phyloP scores from a whole-genome alignment of 2,888 invertebrate species.

The Eupithecia subfuscata region DNA sequence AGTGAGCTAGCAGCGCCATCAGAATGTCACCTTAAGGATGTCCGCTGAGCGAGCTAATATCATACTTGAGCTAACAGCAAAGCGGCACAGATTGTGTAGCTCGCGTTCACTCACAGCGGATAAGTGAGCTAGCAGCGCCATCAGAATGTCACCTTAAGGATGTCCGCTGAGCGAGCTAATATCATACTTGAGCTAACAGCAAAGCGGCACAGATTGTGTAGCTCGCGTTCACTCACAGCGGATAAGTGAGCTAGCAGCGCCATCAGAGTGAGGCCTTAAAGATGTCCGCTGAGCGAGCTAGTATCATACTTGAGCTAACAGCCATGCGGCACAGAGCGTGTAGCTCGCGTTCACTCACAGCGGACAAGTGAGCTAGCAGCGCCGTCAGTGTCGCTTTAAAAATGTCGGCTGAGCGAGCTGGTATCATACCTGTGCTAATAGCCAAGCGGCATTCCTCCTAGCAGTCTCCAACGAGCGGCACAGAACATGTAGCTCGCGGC shows the following conservation, averaged over 20 bases:
- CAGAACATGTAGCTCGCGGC: slow-evolving; percentile 43
- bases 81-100: slow-evolving; percentile 47
- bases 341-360: slow-evolving; percentile 40
- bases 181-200: too few species aligned
- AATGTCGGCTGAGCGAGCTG: slow-evolving; percentile 35
- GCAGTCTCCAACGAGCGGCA: slow-evolving; percentile 34
- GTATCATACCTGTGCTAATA: slow-evolving; percentile 61
- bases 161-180: slow-evolving; percentile 58
- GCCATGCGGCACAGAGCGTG: slow-evolving; percentile 49
- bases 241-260: too few species aligned
- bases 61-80: slow-evolving; percentile 60
- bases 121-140: slow-evolving; percentile 53
- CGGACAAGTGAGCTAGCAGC: slow-evolving; percentile 51
- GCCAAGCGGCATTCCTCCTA: slow-evolving; percentile 51
- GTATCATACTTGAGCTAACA: slow-evolving; percentile 55
- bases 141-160: slow-evolving; percentile 57
- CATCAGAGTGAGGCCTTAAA: too few species aligned
- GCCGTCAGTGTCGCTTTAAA: slow-evolving; percentile 57
- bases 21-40: slow-evolving; percentile 60
- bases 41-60: slow-evolving; percentile 54
- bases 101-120: slow-evolving; percentile 29
- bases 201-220: too few species aligned
- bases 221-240: too few species aligned
- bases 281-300: too few species aligned
- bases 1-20: slow-evolving; percentile 54